phyloP scores from a whole-genome alignment of 2,797 vertebrate species.

The Remorina albescens region DNA sequence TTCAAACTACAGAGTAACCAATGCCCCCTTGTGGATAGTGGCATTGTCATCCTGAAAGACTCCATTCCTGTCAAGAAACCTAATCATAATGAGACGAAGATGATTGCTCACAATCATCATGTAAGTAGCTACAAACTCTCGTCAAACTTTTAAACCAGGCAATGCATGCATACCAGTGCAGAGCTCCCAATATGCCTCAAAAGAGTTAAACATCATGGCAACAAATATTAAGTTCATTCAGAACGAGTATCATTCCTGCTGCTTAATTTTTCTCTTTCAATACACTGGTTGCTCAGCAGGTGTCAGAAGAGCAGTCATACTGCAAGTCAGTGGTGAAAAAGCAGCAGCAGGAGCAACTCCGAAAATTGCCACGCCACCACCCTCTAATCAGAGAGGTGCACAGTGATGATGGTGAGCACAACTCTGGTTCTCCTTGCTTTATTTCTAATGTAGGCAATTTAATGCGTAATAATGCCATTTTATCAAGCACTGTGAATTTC shows the following conservation, averaged over 20 bases:
- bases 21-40: slow-evolving; percentile 67
- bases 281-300: slow-evolving; percentile 75
- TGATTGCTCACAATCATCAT: slow-evolving; percentile 48
- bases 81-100: slow-evolving; percentile 45
- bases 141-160: slow-evolving; percentile 7
- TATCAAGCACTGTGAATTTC: background rate
- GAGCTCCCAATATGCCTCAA: slow-evolving; percentile 26
- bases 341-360: slow-evolving; percentile 78
- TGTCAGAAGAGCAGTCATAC: slow-evolving; percentile 87
- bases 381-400: slow-evolving; percentile 90
- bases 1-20: slow-evolving; percentile 73
- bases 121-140: slow-evolving; percentile 63
- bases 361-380: slow-evolving; percentile 92
- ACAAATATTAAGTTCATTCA: background rate
- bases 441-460: background rate
- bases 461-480: background rate
- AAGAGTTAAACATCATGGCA: background rate
- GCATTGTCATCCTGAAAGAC: slow-evolving; percentile 66
- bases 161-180: slow-evolving; percentile 49
- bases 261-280: slow-evolving; percentile 22
- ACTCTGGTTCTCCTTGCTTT: no score
- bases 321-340: slow-evolving; percentile 90
- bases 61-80: slow-evolving; percentile 52
- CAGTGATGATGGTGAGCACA: slow-evolving; percentile 91
- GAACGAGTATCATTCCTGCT: background rate